Evolutionary conservation across 2,888 invertebrate species (phyloP).

Genomic region (Drosophila aldrichi): DNA sequence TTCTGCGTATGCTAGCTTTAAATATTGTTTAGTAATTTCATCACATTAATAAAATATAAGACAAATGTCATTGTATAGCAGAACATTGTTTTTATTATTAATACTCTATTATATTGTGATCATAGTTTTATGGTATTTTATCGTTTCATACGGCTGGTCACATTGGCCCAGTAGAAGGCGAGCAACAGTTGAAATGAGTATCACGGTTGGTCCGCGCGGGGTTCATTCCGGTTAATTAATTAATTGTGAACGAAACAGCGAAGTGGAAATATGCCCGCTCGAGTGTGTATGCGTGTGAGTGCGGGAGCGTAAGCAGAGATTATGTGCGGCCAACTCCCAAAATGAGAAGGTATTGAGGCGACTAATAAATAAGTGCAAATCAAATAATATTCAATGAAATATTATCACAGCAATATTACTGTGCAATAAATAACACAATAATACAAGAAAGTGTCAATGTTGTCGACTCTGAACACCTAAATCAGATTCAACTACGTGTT

Average conservation of each 20-base stretch:
- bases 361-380: constrained; percentile 32
- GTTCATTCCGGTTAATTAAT: constrained; percentile 64
- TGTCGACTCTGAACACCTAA: constrained; percentile 34
- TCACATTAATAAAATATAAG: background rate
- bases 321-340: constrained; percentile 79
- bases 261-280: constrained; percentile 58
- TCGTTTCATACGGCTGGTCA: constrained; percentile 24
- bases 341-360: constrained; percentile 60
- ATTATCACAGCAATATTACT: constrained; percentile 36
- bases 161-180: constrained; percentile 28
- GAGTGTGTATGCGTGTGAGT: constrained; percentile 44
- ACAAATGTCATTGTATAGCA: background rate
- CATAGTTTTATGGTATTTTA: background rate
- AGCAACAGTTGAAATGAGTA: constrained; percentile 57
- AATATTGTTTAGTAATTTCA: background rate
- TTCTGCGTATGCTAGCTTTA: background rate
- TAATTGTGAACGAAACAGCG: constrained; percentile 64
- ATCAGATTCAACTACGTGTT: constrained; percentile 71
- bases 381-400: constrained; percentile 8
- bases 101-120: background rate
- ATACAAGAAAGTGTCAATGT: constrained; percentile 42
- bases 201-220: constrained; percentile 25
- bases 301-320: constrained; percentile 66
- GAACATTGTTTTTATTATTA: background rate
- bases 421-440: constrained; percentile 40